Base-by-base conservation (phyloP, 2,113 vertebrate species). In the Tragelaphus strepsiceros region DNA sequence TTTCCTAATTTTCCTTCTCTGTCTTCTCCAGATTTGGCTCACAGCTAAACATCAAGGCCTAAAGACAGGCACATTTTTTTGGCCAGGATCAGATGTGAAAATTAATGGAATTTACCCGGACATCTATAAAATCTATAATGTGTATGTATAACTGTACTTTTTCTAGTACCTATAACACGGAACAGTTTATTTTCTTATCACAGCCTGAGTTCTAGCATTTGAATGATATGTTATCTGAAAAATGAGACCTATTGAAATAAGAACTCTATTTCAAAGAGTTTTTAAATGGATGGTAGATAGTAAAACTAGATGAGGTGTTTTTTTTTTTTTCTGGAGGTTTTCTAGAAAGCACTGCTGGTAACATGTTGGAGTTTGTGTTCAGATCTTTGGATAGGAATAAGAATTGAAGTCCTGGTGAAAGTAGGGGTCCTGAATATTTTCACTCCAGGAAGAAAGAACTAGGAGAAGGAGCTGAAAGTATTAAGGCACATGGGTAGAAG, bases 21-120 rank as follows among this genome's bases (percentile, higher is more conserved):
- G 2, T 88, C 80, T 97, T 97, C 35, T 0, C 83, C 95, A 99
- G 99, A 98, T 99, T n/a, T 99, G 99, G 99, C 98, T 99, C 88
- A 99, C 99, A 0, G 99, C 99, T 3, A 99, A 97, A 93, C 98
- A 99, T 96, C 99, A 99, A 95, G 99, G 99, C 17, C 98, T 99
- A 92, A 99, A 98, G 98, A 98, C 99, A 0, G 99, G 97, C 7
- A 99, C 99, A 0, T 99, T 99, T 98, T 99, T 99, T 98, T 99
- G 99, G 99, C 99, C 99, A 1, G 99, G 99, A 32, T 99, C 99
- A 49, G 99, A 99, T 1, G 99, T 99, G 30, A 93, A 99, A 92
- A 99, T 99, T 98, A 99, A 99, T 51, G 99, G 99, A 93, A 99
- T 98, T 84, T 98, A 98, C 56, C 99, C 99, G 82, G 93, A 99